Evolutionary conservation across 1,140 invertebrate species (phyloP).

Genomic region (Aphaenogaster rudis): DNA sequence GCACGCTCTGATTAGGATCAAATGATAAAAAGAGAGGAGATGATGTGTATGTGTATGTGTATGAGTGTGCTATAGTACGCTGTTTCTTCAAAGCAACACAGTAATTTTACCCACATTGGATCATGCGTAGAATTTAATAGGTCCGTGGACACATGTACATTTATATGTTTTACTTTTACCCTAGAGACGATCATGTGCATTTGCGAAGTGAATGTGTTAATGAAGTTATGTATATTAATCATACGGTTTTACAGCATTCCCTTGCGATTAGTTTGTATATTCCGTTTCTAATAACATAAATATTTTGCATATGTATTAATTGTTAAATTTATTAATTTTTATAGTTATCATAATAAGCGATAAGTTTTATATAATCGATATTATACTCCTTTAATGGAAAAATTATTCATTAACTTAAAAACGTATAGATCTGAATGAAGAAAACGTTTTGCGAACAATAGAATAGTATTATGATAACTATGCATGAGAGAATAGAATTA

Average conservation of each 20-base stretch:
- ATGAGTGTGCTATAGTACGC: neutral
- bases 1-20: slow-evolving; percentile 30
- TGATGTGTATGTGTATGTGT: too few relatives aligned
- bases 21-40: neutral
- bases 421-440: neutral
- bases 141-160: slow-evolving; percentile 15
- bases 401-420: slow-evolving; percentile 1
- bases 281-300: neutral
- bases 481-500: neutral
- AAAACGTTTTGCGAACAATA: neutral
- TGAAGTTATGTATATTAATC: slow-evolving; percentile 31
- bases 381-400: neutral
- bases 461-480: neutral
- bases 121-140: slow-evolving; percentile 39
- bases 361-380: slow-evolving; percentile 4
- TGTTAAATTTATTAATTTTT: slow-evolving; percentile 21
- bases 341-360: neutral
- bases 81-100: neutral
- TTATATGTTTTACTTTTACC: slow-evolving; percentile 51
- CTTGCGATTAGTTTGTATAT: slow-evolving; percentile 40
- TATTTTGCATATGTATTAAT: slow-evolving; percentile 11
- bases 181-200: neutral
- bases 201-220: slow-evolving; percentile 21
- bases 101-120: slow-evolving; percentile 27
- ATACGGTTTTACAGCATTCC: slow-evolving; percentile 26